A percentile compares a stretch with the other conserved stretches of the same genome.
Conservation (phyloP, 2,113 vertebrate genomes). For the Colistium nudipinnis region DNA sequence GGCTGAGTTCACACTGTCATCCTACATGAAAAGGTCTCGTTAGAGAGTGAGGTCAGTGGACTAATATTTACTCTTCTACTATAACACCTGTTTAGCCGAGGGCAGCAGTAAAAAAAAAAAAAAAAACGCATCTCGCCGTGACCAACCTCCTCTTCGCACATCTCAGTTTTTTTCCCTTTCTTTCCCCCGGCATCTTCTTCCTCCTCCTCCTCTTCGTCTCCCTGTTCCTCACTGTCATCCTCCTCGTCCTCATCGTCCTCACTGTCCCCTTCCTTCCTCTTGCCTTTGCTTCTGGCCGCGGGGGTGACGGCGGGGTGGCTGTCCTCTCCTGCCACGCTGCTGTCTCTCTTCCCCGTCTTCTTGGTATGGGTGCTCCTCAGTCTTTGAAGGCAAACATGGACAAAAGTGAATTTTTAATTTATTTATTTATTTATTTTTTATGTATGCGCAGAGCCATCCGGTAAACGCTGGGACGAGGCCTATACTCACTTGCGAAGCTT, state of each 20-base stretch:
- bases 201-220: slow-evolving; percentile 86
- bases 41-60: slow-evolving; percentile 27
- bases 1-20: slow-evolving; percentile 88
- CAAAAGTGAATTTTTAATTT: not conserved
- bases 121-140: slow-evolving; percentile 56
- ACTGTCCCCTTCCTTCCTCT: slow-evolving; percentile 88
- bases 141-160: slow-evolving; percentile 94
- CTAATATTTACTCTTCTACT: slow-evolving; percentile 37
- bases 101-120: not conserved
- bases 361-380: slow-evolving; percentile 91
- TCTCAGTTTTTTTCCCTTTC: slow-evolving; percentile 88
- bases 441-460: not conserved
- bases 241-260: slow-evolving; percentile 94
- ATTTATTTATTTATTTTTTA: not conserved
- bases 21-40: slow-evolving; percentile 77
- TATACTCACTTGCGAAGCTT: slow-evolving; percentile 95
- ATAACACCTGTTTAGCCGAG: slow-evolving; percentile 19
- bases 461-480: not conserved
- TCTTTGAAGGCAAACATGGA: slow-evolving; percentile 70
- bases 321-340: slow-evolving; percentile 82
- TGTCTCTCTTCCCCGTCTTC: slow-evolving; percentile 87
- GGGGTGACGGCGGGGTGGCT: slow-evolving; percentile 79
- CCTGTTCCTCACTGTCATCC: slow-evolving; percentile 87
- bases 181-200: slow-evolving; percentile 90
- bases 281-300: slow-evolving; percentile 84